phyloP scores from a whole-genome alignment of 2,888 invertebrate species.

The Dolomedes plantarius region DNA sequence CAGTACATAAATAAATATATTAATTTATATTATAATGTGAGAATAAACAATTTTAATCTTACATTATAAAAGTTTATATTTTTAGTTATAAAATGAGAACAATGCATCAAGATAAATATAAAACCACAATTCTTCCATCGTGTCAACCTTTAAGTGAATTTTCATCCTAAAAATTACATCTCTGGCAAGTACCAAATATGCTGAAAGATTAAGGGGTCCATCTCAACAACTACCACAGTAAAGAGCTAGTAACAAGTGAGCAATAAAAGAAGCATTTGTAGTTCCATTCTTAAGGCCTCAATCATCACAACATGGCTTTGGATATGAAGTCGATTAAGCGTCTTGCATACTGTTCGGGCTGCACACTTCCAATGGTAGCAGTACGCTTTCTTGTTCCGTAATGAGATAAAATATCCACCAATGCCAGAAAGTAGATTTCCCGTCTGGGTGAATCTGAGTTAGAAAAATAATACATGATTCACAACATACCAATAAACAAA shows the following conservation, averaged over 20 bases:
- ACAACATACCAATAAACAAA: no score
- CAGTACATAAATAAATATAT: no score
- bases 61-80: no score
- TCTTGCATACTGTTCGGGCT: constrained; percentile 98
- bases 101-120: no score
- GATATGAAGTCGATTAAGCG: constrained; percentile 98
- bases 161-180: background rate
- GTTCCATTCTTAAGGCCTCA: constrained; percentile 16
- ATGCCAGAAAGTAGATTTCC: constrained; percentile 95
- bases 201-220: background rate
- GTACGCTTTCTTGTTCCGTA: constrained; percentile 99
- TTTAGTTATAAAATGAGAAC: no score
- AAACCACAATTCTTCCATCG: no score
- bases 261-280: constrained; percentile 2
- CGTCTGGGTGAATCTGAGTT: constrained; percentile 85
- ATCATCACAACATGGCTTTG: constrained; percentile 81
- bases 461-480: no score
- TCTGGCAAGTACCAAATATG: background rate
- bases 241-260: constrained; percentile 11
- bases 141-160: no score
- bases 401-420: constrained; percentile 98
- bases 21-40: no score
- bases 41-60: no score
- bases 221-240: background rate
- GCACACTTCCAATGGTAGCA: constrained; percentile 98